Conservation (phyloP, 2,888 invertebrate genomes). For the Metopia argyrocephala region DNA sequence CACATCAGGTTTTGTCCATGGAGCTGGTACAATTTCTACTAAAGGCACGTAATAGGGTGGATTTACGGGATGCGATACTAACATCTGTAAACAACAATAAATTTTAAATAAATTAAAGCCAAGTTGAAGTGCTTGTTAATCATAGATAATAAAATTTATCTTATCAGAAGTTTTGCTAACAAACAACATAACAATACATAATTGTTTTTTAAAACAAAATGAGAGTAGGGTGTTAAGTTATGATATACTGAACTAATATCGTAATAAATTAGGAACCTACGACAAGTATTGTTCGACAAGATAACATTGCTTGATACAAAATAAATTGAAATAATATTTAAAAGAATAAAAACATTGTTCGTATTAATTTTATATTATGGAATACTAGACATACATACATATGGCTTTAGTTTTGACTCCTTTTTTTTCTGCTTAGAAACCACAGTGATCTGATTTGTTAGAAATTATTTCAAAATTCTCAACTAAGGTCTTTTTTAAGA, state of each 20-base stretch:
- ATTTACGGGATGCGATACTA: constrained; percentile 95
- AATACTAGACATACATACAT: no score
- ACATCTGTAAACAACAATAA: constrained; percentile 67
- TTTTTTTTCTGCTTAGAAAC: no score
- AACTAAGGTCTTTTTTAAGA: no score
- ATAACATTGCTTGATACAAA: no score
- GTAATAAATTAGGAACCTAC: background rate
- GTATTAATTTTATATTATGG: no score
- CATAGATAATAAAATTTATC: background rate
- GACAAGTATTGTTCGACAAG: background rate
- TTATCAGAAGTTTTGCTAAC: constrained; percentile 3
- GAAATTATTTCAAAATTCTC: no score
- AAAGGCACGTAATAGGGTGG: constrained; percentile 97
- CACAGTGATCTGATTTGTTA: no score
- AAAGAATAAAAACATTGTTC: no score
- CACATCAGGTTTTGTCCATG: constrained; percentile 92
- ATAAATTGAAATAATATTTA: no score
- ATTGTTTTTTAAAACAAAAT: no score
- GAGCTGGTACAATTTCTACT: constrained; percentile 95
- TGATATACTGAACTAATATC: background rate
- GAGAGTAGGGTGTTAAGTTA: no score
- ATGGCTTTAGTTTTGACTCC: no score
- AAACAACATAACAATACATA: background rate
- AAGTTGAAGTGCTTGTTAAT: background rate
- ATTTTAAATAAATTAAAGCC: background rate